phyloP scores from a whole-genome alignment of 2,888 invertebrate genomes.

The Euplexia lucipara region DNA sequence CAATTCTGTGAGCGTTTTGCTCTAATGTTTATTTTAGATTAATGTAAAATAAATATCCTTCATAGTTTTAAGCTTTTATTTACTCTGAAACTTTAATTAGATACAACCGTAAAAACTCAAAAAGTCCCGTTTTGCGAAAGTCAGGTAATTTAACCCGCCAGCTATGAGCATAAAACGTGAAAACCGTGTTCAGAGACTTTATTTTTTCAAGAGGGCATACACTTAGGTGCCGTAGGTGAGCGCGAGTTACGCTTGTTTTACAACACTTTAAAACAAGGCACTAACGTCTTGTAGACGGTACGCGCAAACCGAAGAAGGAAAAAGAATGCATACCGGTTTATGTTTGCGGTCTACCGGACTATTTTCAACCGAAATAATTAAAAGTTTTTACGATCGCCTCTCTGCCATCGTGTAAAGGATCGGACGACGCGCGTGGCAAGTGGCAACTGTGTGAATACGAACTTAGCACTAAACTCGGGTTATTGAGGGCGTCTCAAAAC shows the following conservation, averaged over 20 bases:
- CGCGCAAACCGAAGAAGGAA: conserved; percentile 76
- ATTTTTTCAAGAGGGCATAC: conserved; percentile 79
- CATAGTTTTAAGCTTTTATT: background rate
- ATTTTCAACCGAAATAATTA: conserved; percentile 87
- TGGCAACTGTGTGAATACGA: conserved; percentile 74
- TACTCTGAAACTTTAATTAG: conserved; percentile 10
- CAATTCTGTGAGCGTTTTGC: background rate
- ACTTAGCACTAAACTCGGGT: conserved; percentile 70
- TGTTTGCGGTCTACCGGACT: conserved; percentile 83
- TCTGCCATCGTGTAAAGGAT: conserved; percentile 80
- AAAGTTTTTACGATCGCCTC: conserved; percentile 87
- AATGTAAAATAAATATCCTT: too few species aligned
- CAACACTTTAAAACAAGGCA: conserved; percentile 89
- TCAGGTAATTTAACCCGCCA: conserved; percentile 42
- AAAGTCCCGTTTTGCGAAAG: conserved; percentile 33
- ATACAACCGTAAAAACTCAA: conserved; percentile 1
- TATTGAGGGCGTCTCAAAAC: conserved; percentile 67
- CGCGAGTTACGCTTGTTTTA: conserved; percentile 85
- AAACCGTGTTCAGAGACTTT: conserved; percentile 70
- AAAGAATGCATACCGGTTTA: conserved; percentile 86
- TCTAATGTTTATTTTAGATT: too few species aligned
- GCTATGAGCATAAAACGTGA: conserved; percentile 68
- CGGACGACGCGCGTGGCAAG: conserved; percentile 72
- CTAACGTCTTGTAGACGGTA: conserved; percentile 80
- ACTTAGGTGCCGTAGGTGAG: conserved; percentile 69